These are phyloP conservation scores for Platysternon megacephalum DNA, from an alignment of 2,113 vertebrate genomes.

Conservation along the genomic window DNA sequence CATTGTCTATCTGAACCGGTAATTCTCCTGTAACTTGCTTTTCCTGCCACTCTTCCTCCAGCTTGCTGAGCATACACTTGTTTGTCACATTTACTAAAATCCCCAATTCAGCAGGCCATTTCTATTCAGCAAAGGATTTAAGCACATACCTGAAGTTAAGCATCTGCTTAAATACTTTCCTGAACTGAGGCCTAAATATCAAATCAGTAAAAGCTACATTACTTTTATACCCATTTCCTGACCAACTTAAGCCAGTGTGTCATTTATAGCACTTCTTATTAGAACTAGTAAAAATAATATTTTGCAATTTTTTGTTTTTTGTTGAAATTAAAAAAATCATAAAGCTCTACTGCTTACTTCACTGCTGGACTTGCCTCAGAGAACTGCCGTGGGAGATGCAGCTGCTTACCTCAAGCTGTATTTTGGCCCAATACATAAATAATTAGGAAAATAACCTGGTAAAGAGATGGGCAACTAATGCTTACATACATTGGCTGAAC, in stretches of 20 bases:
- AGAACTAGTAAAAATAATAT: neutral
- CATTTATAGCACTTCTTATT: neutral
- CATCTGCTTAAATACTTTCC: slow-evolving; percentile 20
- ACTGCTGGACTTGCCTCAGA: neutral
- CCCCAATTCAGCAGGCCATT: slow-evolving; percentile 45
- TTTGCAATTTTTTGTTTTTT: neutral
- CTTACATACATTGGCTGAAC: no score
- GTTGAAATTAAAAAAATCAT: neutral
- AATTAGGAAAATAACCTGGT: neutral
- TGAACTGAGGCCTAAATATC: neutral
- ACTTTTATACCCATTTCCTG: neutral
- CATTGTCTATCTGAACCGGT: neutral
- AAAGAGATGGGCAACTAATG: neutral
- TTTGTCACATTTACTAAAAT: slow-evolving; percentile 28
- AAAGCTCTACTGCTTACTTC: neutral
- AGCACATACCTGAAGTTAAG: slow-evolving; percentile 3
- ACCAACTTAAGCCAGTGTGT: neutral
- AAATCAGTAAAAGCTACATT: neutral
- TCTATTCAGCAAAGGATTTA: slow-evolving; percentile 28
- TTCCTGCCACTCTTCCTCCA: slow-evolving; percentile 7
- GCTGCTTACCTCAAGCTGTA: neutral
- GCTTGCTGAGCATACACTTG: neutral
- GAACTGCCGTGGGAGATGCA: neutral
- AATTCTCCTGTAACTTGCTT: slow-evolving; percentile 2
- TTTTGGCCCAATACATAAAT: neutral